These are phyloP conservation scores for Calcarius lapponicus DNA, from an alignment of 2,797 vertebrate genomes.

Conservation along the genomic window DNA sequence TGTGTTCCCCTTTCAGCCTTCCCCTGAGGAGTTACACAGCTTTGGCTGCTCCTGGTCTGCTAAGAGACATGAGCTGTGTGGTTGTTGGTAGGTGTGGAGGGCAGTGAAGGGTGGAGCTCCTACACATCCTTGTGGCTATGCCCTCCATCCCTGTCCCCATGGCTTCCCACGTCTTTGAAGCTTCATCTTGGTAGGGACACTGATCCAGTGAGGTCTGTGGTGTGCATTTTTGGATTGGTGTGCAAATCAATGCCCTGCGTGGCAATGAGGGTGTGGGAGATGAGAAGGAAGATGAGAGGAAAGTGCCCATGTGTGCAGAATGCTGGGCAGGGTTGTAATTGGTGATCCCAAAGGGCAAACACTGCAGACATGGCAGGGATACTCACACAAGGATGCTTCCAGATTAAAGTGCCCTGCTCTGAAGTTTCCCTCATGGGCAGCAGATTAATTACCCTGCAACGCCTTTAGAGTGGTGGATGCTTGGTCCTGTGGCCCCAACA, in stretches of 20 bases:
- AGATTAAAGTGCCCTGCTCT: neutral
- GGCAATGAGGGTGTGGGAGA: neutral
- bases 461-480: neutral
- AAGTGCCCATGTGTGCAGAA: neutral
- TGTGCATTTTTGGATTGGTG: neutral
- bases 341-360: neutral
- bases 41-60: neutral
- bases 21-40: neutral
- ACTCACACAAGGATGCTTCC: neutral
- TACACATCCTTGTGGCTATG: neutral
- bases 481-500: neutral
- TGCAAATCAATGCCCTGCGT: neutral
- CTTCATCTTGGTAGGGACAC: neutral
- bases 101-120: neutral
- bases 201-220: neutral
- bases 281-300: neutral
- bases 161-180: neutral
- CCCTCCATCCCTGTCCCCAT: neutral
- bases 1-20: neutral
- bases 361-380: neutral
- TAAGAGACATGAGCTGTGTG: neutral
- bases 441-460: neutral
- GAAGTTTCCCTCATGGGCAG: neutral
- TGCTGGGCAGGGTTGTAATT: neutral
- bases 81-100: neutral